Evolutionary conservation across 2,113 vertebrate genomes (phyloP).

Genomic region (Grammomys dolichurus): DNA sequence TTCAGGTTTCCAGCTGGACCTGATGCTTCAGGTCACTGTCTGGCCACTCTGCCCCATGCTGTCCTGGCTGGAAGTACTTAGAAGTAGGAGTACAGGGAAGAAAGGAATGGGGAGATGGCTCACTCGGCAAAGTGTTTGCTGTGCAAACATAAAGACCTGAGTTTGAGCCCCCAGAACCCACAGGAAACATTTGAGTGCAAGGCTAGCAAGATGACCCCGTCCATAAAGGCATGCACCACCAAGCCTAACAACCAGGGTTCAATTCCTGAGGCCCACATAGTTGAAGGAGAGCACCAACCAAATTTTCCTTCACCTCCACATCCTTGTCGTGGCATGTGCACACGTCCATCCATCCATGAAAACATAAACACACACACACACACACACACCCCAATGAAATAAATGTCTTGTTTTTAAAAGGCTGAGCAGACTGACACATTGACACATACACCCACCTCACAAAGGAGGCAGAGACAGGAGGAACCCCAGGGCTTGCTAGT

Average conservation of each 20-base stretch:
- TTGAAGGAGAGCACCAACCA: not conserved
- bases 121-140: not conserved
- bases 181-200: not conserved
- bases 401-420: not conserved
- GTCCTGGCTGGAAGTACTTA: not conserved
- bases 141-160: not conserved
- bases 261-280: not conserved
- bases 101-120: not conserved
- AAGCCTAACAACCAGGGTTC: not conserved
- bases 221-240: not conserved
- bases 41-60: not conserved
- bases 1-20: conserved; percentile 74
- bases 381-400: not conserved
- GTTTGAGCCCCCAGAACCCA: not conserved
- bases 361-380: not conserved
- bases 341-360: not conserved
- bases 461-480: not conserved
- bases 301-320: not conserved
- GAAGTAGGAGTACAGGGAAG: fast-evolving
- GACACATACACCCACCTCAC: not conserved
- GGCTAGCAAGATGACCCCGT: not conserved
- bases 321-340: not conserved
- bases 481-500: not conserved
- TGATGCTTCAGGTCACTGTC: conserved; percentile 16
- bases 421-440: not conserved